These are phyloP conservation scores for Machimus atricapillus DNA, from an alignment of 2,888 invertebrate genomes.

Conservation along the genomic window DNA sequence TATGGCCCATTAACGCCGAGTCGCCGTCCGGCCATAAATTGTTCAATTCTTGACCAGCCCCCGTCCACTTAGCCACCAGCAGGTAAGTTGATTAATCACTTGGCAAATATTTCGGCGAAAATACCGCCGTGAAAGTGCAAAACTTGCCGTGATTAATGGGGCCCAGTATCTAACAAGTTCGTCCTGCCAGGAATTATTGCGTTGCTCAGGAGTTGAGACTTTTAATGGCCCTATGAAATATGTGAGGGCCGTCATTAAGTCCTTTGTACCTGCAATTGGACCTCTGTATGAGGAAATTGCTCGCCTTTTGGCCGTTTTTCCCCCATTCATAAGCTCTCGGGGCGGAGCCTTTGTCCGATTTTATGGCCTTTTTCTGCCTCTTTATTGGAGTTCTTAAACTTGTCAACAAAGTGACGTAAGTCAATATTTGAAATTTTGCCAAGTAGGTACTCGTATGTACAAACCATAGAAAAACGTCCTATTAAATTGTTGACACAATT, in stretches of 20 bases:
- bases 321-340: background rate
- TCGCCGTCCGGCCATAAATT: constrained; percentile 38
- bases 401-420: background rate
- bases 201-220: constrained; percentile 23
- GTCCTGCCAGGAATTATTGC: constrained; percentile 32
- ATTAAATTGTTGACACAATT: background rate
- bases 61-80: constrained; percentile 12
- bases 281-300: background rate
- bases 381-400: background rate
- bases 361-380: background rate
- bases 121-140: constrained; percentile 16
- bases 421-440: background rate
- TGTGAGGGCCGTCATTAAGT: background rate
- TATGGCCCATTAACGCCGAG: constrained; percentile 34
- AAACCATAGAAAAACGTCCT: background rate
- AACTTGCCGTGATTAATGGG: constrained; percentile 33
- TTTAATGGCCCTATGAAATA: constrained; percentile 28
- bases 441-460: background rate
- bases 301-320: background rate
- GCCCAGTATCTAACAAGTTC: background rate
- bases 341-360: background rate
- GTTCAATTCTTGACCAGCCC: constrained; percentile 37
- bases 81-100: constrained; percentile 39
- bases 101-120: constrained; percentile 37
- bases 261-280: background rate